These are phyloP conservation scores for Galemys pyrenaicus DNA, from an alignment of 2,113 vertebrate genomes.

Conservation along the genomic window DNA sequence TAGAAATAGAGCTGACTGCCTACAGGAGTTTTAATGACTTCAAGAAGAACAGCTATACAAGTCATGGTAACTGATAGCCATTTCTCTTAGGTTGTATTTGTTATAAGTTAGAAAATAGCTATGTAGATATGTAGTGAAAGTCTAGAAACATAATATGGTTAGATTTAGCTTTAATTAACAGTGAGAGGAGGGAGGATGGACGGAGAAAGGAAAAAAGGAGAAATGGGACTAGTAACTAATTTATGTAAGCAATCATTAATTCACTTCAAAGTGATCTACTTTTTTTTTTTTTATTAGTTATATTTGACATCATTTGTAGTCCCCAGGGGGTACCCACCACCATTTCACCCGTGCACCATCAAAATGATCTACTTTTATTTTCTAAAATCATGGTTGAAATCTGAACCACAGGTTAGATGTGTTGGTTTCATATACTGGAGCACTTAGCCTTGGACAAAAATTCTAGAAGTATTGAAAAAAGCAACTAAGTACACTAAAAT, in stretches of 20 bases:
- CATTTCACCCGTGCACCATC: no score
- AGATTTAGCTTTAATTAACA: neutral
- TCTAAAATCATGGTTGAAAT: constrained; percentile 43
- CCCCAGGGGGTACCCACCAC: no score
- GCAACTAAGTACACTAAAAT: neutral
- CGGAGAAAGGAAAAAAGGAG: no score
- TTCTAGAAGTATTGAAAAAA: constrained; percentile 72
- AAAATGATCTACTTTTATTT: neutral
- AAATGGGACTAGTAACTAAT: neutral
- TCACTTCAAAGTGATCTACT: neutral
- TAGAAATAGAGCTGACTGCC: neutral
- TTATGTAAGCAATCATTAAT: neutral
- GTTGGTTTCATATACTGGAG: neutral
- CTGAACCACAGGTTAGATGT: neutral
- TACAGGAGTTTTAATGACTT: constrained; percentile 1
- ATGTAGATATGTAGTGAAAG: neutral
- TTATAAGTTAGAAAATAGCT: neutral
- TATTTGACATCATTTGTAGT: no score
- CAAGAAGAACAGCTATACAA: neutral
- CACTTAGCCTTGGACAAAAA: constrained; percentile 9
- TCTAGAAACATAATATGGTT: neutral
- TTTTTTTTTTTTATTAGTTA: no score
- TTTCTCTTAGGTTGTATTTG: neutral
- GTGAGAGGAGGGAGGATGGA: neutral
- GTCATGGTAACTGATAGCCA: neutral